phyloP scores from a whole-genome alignment of 2,113 vertebrate genomes.

The Epinephelus fuscoguttatus region DNA sequence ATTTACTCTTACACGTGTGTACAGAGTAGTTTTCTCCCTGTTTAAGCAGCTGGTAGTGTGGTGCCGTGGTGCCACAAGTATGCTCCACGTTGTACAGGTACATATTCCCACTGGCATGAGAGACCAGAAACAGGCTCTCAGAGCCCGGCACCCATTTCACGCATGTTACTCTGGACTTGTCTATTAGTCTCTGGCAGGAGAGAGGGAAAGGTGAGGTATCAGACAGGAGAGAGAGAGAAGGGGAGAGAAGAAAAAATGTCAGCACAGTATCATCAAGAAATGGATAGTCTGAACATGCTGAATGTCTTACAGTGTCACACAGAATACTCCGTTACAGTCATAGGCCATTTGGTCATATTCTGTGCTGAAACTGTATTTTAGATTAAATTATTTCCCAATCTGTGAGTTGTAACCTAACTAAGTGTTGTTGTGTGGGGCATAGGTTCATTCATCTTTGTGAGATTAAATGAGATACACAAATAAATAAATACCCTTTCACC shows the following conservation, averaged over 20 bases:
- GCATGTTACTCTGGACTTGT: slow-evolving; percentile 98
- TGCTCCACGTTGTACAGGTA: slow-evolving; percentile 99
- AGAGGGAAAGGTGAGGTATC: slow-evolving; percentile 32
- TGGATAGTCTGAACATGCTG: neutral
- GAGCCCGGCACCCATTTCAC: slow-evolving; percentile 99
- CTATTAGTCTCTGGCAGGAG: slow-evolving; percentile 95
- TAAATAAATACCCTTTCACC: neutral
- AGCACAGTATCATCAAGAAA: slow-evolving; percentile 16
- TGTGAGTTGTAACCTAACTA: neutral
- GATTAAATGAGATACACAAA: neutral
- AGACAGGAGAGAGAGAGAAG: neutral
- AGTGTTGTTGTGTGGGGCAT: neutral
- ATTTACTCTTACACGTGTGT: slow-evolving; percentile 99
- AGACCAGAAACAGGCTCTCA: slow-evolving; percentile 98
- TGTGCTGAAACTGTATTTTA: neutral
- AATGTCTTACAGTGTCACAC: neutral
- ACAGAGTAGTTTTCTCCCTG: slow-evolving; percentile 98
- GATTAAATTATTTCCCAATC: neutral
- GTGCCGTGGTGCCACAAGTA: slow-evolving; percentile 95
- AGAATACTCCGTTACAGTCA: neutral
- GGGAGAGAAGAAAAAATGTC: slow-evolving; percentile 18
- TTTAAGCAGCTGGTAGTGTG: slow-evolving; percentile 98
- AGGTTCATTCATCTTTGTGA: neutral
- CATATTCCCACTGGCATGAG: slow-evolving; percentile 97
- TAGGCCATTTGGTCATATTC: neutral